Base-by-base conservation (phyloP, 35 echinoderm and acorn worm species). In the Holothuria glaberrima region DNA sequence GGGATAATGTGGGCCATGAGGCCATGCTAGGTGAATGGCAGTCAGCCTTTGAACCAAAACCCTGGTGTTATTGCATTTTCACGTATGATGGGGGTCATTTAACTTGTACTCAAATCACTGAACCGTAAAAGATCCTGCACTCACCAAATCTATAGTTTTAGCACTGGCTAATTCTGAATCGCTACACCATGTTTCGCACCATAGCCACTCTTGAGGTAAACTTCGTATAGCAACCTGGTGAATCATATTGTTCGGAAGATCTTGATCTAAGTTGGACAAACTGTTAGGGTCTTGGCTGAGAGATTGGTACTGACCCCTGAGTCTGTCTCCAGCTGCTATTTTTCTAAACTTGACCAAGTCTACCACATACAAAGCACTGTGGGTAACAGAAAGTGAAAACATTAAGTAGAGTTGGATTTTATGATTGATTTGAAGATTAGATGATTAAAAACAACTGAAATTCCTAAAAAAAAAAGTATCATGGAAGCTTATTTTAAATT, bases 131-230 rank as follows among this genome's bases (percentile, higher is more conserved):
- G 7, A 78, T 44, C 7, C 31, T 20, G 5, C 34, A 82, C 97
- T 91, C 89, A 95, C 97, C 93, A 98, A 88, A 86, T 98, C 96
- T 92, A 98, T 98, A 16, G 96, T 98, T 86, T 98, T 98, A 45
- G 96, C 96, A 68, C 24, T 73, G 50, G 73, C 28, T 82, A 90
- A 86, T 80, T 89, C 90, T 22, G 69, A 22, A 59, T 95, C 91
- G 68, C 94, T 94, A 59, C 96, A 98, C 96, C 96, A 98, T 0
- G 96, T 98, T 84, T 95, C 93, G 92, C 96, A 98, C 93, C 94
- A 98, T 22, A 98, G 62, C 96, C 96, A 98, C 71, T 98, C 96
- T 72, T 98, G 96, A 28, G 96, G 96, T 85, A 98, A 69, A 28
- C 90, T 90, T 34, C 88, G 71, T 90, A 98, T 98, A 31, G 90